Percentiles rank a stretch among this genome's conserved stretches.
Evolutionary conservation across 1,140 invertebrate genomes (phyloP).

Genomic region (Bombus pyrosoma): DNA sequence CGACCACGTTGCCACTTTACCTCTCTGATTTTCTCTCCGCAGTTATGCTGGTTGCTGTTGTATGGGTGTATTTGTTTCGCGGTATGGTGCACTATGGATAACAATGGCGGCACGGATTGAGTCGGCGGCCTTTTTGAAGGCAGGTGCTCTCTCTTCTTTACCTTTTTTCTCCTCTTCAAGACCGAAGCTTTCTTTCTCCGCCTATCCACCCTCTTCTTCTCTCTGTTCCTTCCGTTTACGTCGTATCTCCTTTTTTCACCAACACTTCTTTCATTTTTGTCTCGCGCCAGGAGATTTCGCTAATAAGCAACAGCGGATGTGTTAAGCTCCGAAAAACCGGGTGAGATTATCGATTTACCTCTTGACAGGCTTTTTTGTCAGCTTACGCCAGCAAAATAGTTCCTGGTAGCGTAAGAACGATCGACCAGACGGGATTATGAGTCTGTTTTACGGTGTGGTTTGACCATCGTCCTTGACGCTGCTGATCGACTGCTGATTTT

Average conservation of each 20-base stretch:
- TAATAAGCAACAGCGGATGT: constrained; percentile 71
- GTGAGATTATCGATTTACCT: constrained; percentile 76
- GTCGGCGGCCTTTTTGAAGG: constrained; percentile 75
- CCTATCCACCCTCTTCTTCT: neutral
- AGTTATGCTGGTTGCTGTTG: constrained; percentile 11
- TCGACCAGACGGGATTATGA: constrained; percentile 6
- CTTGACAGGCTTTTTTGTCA: neutral
- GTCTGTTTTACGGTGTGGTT: neutral
- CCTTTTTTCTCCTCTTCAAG: constrained; percentile 12
- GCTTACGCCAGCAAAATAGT: neutral
- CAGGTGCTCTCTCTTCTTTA: constrained; percentile 57
- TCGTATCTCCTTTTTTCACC: neutral
- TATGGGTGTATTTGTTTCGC: constrained; percentile 64
- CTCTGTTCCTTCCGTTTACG: neutral
- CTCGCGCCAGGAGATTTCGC: constrained; percentile 71
- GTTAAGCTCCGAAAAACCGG: constrained; percentile 35
- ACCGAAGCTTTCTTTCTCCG: neutral
- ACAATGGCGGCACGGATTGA: constrained; percentile 63
- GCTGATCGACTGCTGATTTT: constrained; percentile 39
- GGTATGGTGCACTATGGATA: constrained; percentile 51
- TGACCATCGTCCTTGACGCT: neutral
- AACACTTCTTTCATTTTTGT: neutral
- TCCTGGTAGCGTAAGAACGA: neutral
- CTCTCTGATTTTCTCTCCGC: neutral
- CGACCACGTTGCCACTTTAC: neutral